Conservation (phyloP, 2,888 invertebrate genomes). For the Drosophila differens region DNA sequence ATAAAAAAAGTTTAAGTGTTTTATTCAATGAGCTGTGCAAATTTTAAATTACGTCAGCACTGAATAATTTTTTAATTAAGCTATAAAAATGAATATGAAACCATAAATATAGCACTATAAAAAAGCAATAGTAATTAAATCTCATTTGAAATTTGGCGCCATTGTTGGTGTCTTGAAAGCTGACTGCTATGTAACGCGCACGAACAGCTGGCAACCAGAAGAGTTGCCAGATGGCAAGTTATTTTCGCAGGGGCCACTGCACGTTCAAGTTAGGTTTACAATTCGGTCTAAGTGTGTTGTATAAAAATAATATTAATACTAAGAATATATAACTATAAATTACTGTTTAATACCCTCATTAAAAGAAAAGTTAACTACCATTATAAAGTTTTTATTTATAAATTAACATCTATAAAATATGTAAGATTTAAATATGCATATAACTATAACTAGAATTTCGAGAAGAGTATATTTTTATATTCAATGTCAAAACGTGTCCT, state of each 20-base stretch:
- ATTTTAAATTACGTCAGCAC: background rate
- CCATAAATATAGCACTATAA: background rate
- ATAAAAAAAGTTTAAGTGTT: background rate
- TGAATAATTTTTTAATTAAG: background rate
- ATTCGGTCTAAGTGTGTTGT: background rate
- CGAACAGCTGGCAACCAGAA: slow-evolving; percentile 21
- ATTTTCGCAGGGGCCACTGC: slow-evolving; percentile 2
- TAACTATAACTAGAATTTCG: background rate
- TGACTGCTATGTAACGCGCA: slow-evolving; percentile 29
- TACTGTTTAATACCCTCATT: background rate
- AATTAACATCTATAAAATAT: background rate
- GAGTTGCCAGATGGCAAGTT: slow-evolving; percentile 8
- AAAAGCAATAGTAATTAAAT: background rate
- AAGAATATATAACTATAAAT: background rate
- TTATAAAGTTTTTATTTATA: background rate
- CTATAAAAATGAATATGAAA: background rate
- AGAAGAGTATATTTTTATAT: background rate
- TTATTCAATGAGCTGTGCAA: background rate
- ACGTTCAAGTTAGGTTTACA: slow-evolving; percentile 12
- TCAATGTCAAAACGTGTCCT: background rate
- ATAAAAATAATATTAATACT: background rate
- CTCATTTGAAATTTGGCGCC: slow-evolving; percentile 31
- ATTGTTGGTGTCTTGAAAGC: background rate
- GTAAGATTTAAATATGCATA: background rate
- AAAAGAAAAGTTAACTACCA: background rate